Conservation (phyloP, 2,113 vertebrate species). For the Calyptomena viridis region DNA sequence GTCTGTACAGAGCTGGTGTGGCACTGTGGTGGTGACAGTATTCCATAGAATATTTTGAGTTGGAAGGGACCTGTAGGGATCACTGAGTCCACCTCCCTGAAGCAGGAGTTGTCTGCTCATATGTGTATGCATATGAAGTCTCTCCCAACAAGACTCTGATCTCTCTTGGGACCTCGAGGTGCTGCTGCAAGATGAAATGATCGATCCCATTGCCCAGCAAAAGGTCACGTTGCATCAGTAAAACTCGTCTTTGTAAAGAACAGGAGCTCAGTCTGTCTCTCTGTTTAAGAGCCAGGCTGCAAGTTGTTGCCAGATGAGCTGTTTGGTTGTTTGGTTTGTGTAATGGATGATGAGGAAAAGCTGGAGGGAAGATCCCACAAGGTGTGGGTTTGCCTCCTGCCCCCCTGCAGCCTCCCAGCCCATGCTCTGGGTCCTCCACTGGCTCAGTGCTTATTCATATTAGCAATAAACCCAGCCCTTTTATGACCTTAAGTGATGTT, state of each 20-base stretch:
- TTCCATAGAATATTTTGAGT: background rate
- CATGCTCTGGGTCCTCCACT: background rate
- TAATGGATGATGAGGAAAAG: background rate
- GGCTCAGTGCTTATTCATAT: background rate
- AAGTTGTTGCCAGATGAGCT: background rate
- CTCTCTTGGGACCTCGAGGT: background rate
- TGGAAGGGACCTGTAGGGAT: background rate
- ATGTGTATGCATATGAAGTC: background rate
- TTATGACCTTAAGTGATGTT: constrained; percentile 52
- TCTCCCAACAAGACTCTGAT: background rate
- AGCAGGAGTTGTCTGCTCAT: background rate
- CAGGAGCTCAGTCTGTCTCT: background rate
- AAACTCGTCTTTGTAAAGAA: background rate
- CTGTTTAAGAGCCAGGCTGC: background rate
- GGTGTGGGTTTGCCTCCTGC: background rate
- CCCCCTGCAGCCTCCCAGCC: background rate
- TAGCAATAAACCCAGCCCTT: constrained; percentile 3
- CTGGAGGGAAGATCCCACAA: background rate
- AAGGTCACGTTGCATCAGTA: background rate
- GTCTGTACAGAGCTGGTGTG: background rate
- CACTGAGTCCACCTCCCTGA: background rate
- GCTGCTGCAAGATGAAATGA: background rate
- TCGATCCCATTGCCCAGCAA: background rate
- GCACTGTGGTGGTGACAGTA: no score
- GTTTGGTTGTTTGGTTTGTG: background rate